A percentile compares a stretch with the other conserved stretches of the same genome.
phyloP scores from a whole-genome alignment of 2,888 invertebrate genomes.

The Cerastis rubricosa region DNA sequence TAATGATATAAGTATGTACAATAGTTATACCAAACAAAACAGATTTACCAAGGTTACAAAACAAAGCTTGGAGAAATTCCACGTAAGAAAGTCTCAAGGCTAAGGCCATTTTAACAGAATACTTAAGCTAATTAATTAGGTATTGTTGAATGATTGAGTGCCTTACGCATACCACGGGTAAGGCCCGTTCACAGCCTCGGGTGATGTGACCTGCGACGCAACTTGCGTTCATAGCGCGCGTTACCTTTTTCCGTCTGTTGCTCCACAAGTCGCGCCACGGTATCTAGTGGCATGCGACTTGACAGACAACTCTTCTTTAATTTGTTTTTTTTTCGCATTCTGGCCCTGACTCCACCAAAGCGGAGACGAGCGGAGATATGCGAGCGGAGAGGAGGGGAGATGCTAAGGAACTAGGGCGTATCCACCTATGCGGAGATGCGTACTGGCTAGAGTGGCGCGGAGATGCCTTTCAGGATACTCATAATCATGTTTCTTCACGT shows the following conservation, averaged over 20 bases:
- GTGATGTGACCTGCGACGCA: not conserved
- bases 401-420: too few relatives aligned
- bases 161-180: slow-evolving; percentile 8
- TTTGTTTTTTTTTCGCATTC: too few relatives aligned
- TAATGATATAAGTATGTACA: not conserved
- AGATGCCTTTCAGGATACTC: too few relatives aligned
- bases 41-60: slow-evolving; percentile 31
- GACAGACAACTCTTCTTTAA: too few relatives aligned
- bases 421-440: too few relatives aligned
- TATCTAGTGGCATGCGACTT: not conserved
- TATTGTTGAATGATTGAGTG: slow-evolving; percentile 14
- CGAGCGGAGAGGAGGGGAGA: too few relatives aligned
- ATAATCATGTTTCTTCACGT: too few relatives aligned
- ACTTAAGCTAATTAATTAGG: slow-evolving; percentile 63
- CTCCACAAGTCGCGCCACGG: not conserved
- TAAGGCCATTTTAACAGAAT: slow-evolving; percentile 33
- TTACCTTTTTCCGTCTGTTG: not conserved
- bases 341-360: too few relatives aligned
- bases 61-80: slow-evolving; percentile 26
- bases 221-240: not conserved
- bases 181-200: not conserved
- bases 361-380: too few relatives aligned
- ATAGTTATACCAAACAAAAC: not conserved
- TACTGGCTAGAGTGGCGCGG: too few relatives aligned
- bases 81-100: slow-evolving; percentile 27